Percentiles rank a stretch among this genome's conserved stretches.
Conservation (phyloP, 2,888 invertebrate species). For the Phyllotreta striolata region DNA sequence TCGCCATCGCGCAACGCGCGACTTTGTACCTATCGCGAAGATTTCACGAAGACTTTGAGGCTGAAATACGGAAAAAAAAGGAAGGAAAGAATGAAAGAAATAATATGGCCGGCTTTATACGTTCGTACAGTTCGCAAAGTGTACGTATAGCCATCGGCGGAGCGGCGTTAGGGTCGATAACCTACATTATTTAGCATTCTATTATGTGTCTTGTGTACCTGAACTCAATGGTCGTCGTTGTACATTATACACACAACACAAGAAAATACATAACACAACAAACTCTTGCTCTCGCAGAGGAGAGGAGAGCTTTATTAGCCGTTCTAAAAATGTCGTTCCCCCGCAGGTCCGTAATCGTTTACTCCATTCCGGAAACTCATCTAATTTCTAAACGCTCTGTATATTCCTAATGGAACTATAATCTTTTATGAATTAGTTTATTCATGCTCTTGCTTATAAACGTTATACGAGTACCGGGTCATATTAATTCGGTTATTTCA, state of each 20-base stretch:
- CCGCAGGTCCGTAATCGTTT: slow-evolving; percentile 13
- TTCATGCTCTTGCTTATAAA: no score
- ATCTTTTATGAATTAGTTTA: no score
- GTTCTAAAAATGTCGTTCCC: slow-evolving; percentile 58
- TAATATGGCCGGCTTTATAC: slow-evolving; percentile 28
- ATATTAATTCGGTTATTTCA: no score
- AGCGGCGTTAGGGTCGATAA: slow-evolving; percentile 57
- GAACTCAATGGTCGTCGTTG: slow-evolving; percentile 54
- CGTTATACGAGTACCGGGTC: no score
- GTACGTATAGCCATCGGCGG: slow-evolving; percentile 30
- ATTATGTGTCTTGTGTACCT: slow-evolving; percentile 57
- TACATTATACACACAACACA: slow-evolving; percentile 42
- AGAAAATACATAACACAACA: slow-evolving; percentile 39
- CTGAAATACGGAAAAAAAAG: no score
- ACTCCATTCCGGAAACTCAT: slow-evolving; percentile 16
- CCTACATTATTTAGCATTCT: slow-evolving; percentile 62
- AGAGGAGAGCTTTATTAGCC: slow-evolving; percentile 56
- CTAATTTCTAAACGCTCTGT: not conserved
- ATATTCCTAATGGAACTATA: no score
- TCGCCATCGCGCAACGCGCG: slow-evolving; percentile 12
- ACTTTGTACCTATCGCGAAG: slow-evolving; percentile 21
- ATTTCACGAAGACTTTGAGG: slow-evolving; percentile 35
- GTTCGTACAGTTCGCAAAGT: slow-evolving; percentile 31
- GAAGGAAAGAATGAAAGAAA: slow-evolving; percentile 9
- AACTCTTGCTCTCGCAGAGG: slow-evolving; percentile 44